Evolutionary conservation across 2,113 vertebrate genomes (phyloP).

Genomic region (Leiothrix lutea): DNA sequence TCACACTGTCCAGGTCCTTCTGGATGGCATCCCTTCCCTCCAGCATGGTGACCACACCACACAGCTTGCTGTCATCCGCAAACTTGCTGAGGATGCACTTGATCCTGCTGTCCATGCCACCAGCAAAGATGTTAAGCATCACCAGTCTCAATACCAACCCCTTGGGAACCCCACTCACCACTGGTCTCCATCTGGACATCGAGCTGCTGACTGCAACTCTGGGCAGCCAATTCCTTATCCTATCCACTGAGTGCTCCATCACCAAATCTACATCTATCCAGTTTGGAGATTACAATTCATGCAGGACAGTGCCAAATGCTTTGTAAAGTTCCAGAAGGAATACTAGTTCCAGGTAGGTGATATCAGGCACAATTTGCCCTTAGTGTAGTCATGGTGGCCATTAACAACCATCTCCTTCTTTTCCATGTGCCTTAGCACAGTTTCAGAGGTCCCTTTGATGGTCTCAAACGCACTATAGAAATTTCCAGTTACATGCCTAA

Average conservation of each 20-base stretch:
- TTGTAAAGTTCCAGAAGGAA: not conserved
- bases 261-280: not conserved
- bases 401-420: not conserved
- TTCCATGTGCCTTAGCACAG: not conserved
- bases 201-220: not conserved
- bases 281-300: not conserved
- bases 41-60: not conserved
- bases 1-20: not conserved
- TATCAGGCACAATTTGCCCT: not conserved
- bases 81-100: not conserved
- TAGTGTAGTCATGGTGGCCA: not conserved
- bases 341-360: not conserved
- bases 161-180: accelerated
- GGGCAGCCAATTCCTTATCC: not conserved
- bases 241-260: not conserved
- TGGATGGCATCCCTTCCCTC: not conserved
- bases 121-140: not conserved
- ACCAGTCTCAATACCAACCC: not conserved
- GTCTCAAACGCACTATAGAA: not conserved
- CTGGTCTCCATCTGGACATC: not conserved
- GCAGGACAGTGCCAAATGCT: not conserved
- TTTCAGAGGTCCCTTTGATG: not conserved
- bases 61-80: not conserved
- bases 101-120: accelerated
- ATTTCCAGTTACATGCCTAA: not conserved